phyloP scores from a whole-genome alignment of 2,888 invertebrate species.

The Cyclophora albipunctata region DNA sequence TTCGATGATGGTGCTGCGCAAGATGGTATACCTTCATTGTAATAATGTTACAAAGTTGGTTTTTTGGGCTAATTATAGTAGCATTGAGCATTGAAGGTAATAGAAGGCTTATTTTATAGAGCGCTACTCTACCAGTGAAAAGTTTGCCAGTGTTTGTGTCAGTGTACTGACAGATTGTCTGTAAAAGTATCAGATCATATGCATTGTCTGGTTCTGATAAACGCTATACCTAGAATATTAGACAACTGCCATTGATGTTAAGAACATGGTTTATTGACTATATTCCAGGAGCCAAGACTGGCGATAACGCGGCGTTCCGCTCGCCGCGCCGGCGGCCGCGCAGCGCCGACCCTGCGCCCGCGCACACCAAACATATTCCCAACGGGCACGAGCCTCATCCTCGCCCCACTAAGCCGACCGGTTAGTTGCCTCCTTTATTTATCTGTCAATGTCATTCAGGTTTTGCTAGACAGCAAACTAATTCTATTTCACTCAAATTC shows the following conservation, averaged over 20 bases:
- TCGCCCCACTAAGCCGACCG: constrained; percentile 81
- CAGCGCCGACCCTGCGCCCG: constrained; percentile 73
- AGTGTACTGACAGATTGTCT: background rate
- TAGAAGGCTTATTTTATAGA: no score
- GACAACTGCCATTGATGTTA: no score
- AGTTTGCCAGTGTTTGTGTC: no score
- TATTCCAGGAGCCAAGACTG: constrained; percentile 44
- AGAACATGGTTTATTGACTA: no score
- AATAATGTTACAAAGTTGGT: no score
- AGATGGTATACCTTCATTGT: constrained; percentile 47
- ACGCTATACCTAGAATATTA: no score
- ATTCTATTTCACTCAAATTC: constrained; percentile 5
- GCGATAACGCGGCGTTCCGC: constrained; percentile 75
- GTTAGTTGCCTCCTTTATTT: constrained; percentile 31
- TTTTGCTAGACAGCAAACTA: constrained; percentile 9
- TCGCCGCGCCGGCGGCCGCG: constrained; percentile 87
- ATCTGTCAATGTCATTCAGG: background rate
- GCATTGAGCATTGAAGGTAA: no score
- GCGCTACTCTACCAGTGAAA: no score
- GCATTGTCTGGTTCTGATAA: background rate
- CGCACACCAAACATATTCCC: constrained; percentile 41
- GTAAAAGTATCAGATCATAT: background rate
- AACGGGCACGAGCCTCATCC: constrained; percentile 78
- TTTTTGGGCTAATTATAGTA: no score
- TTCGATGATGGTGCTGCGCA: constrained; percentile 67